Evolutionary conservation across 2,797 vertebrate genomes (phyloP).

Genomic region (Poecilia velifera): DNA sequence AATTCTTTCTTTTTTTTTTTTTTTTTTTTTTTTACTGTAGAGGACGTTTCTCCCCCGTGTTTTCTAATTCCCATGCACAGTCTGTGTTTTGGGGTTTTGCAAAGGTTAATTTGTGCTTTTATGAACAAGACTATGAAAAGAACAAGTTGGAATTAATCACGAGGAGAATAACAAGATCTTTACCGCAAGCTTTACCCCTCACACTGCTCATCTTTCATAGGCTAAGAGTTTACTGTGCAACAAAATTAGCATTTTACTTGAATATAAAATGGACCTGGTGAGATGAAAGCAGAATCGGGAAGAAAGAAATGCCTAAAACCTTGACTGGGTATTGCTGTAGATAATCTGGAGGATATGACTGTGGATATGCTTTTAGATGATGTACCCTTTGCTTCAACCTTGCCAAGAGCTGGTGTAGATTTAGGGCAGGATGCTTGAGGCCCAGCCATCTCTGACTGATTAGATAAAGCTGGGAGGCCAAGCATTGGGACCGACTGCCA

Average conservation of each 20-base stretch:
- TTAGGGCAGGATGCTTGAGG: slow-evolving; percentile 73
- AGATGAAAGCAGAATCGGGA: slow-evolving; percentile 31
- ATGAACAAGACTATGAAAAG: slow-evolving; percentile 22
- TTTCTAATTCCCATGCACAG: slow-evolving; percentile 19
- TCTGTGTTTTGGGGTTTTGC: slow-evolving; percentile 11
- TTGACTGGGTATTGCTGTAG: slow-evolving; percentile 54
- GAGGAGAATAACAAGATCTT: slow-evolving; percentile 20
- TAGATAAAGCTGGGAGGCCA: slow-evolving; percentile 80
- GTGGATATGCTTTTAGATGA: slow-evolving; percentile 65
- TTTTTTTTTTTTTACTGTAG: not conserved
- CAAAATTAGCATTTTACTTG: slow-evolving; percentile 18
- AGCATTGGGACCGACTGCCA: slow-evolving; percentile 64
- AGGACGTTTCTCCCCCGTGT: not conserved
- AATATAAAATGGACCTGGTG: slow-evolving; percentile 32
- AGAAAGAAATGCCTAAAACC: slow-evolving; percentile 35
- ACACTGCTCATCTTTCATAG: slow-evolving; percentile 22
- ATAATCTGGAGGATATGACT: slow-evolving; percentile 71
- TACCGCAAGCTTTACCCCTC: slow-evolving; percentile 5
- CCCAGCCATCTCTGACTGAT: slow-evolving; percentile 78
- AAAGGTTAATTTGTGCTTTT: slow-evolving; percentile 24
- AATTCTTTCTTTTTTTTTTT: not conserved
- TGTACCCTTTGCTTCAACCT: slow-evolving; percentile 78
- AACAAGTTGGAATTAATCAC: slow-evolving; percentile 25
- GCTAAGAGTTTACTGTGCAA: slow-evolving; percentile 10
- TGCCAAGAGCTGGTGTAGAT: slow-evolving; percentile 74